phyloP scores from a whole-genome alignment of 2,797 vertebrate species.

The Cirrhinus mrigala region DNA sequence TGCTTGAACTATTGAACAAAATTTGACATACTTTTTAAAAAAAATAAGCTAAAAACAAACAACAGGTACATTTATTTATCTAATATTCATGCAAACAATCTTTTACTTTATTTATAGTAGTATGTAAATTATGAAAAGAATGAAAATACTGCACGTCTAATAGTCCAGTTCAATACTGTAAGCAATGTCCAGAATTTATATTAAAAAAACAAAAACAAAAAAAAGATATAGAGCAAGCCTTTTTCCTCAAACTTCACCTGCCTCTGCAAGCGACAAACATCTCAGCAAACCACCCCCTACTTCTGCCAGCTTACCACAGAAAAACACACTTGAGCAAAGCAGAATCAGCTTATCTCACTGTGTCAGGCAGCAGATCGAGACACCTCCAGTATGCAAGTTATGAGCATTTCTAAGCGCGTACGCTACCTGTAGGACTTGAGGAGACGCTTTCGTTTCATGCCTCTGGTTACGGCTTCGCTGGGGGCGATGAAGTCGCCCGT shows the following conservation, averaged over 20 bases:
- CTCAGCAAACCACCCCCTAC: background rate
- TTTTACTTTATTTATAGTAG: no score
- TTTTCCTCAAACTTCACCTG: background rate
- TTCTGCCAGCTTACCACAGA: constrained; percentile 2
- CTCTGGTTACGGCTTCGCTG: constrained; percentile 17
- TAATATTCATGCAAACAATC: background rate
- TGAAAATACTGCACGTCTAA: background rate
- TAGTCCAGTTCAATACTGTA: background rate
- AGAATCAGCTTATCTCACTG: background rate
- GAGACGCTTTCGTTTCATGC: constrained; percentile 60
- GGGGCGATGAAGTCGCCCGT: constrained; percentile 35
- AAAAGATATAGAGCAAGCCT: no score
- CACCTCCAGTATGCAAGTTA: background rate
- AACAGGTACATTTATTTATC: background rate
- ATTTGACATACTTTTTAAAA: background rate
- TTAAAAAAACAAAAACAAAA: no score
- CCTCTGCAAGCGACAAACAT: background rate
- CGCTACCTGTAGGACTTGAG: constrained; percentile 61
- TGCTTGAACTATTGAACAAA: background rate
- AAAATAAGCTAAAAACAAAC: background rate
- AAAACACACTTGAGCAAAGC: background rate
- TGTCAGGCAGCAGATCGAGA: background rate
- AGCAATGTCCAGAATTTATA: background rate
- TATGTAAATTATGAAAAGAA: no score
- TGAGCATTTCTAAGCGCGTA: background rate